Base-by-base conservation (phyloP, 2,888 invertebrate species). In the Thelaira solivaga region DNA sequence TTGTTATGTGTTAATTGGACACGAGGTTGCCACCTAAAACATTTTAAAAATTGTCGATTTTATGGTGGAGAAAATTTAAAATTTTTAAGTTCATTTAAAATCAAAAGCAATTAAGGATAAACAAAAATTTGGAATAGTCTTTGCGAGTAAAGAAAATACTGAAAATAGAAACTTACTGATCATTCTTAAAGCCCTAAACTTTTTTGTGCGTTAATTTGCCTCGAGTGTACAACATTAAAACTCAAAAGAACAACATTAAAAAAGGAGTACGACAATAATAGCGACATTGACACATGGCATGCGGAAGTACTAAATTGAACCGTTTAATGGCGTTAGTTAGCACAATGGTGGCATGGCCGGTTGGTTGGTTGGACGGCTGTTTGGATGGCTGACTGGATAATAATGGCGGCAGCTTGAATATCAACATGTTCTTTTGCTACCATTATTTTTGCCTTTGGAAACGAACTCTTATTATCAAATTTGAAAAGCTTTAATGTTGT, bases 251-350 rank as follows among this genome's bases (percentile, higher is more conserved):
- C 53, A 53, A 47, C 62, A 51, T 51, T 67, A 29, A 43, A 51
- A 49, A 43, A 67, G 29, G 26, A 62, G 34, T 45, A 75, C 49
- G 41, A 64, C 68, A 67, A 65, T 73, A 64, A 64, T 57, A 51
- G 31, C 62, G 79, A 71, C 79, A 81, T 73, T 80, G 79, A 73
- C 77, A 74, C 75, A 80, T 76, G 77, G 77, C 71, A 65, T 81
- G 80, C 83, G 84, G 84, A 84, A 82, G 81, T 82, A 82, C 80
- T 82, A 85, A 84, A 79, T 74, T 73, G 76, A 81, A 81, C 76
- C 83, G 82, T 82, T 82, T 83, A 83, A 84, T 83, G 83, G 82
- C 80, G 80, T 69, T 72, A n/a, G n/a, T n/a, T n/a, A 49, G 73
- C 64, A 72, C 74, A 78, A 74, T 72, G 55, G 55, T 76, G 76